Evolutionary conservation across 2,888 invertebrate species (phyloP), one percentile per base, ranked within the genome.

Genomic region (Criorhina ranunculi): DNA sequence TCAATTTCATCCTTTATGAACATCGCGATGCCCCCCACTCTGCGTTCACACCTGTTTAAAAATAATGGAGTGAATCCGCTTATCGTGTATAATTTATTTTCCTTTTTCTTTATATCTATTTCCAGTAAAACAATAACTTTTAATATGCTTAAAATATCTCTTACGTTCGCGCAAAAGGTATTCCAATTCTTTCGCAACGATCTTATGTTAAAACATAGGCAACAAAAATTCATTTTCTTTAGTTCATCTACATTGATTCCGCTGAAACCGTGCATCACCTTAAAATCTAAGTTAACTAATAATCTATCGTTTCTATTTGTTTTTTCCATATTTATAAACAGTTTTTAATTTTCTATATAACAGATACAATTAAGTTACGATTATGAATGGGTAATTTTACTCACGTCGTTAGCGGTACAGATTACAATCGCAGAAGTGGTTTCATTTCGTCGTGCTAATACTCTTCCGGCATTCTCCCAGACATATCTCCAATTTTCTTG

Each of bases 401-500:
- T 53, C 11, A 69, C 31, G n/a, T 19, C 19, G 6, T 17, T n/a
- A 12, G 12, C 12, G 2, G 44, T 55, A 5, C n/a, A 44, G 29
- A 67, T 53, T n/a, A 9, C 2, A 42, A 67, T 42, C 12, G 67
- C 17, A 12, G 40, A 12, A 0, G 53, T 37, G 5, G 29, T 67
- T 53, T 57, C 44, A 12, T 24, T 55, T 35, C 8, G n/a, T 12
- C 57, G 31, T 0, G 57, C 57, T 1, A 37, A 35, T 29, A 57
- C n/a, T 35, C 46, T 42, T 35, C 69, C 69, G 11, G 69, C 69
- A 44, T 35, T 57, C 57, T 46, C 49, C 33, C 60, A 42, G 29
- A 60, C 42, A 29, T 29, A 60, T 2, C 24, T 19, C 12, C 60
- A 60, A n/a, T 69, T 55, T 24, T 24, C 19, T 7, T 33, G n/a